Evolutionary conservation across 2,888 invertebrate species (phyloP), one percentile per base, ranked within the genome.

Genomic region (Hesperia comma): DNA sequence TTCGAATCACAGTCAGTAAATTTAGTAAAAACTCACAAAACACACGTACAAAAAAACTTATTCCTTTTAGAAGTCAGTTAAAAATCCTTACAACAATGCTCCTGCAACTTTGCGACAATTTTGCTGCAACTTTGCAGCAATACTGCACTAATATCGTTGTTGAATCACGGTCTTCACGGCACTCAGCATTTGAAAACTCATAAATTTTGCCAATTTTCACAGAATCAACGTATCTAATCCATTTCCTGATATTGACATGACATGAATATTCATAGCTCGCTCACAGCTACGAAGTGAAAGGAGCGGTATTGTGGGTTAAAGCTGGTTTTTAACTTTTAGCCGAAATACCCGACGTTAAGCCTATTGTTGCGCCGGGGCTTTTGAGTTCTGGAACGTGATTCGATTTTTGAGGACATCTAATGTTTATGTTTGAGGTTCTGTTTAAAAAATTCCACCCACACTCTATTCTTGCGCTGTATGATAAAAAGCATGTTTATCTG

Each of bases 301-400:
- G 8, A 55, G 37, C 55, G 55, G 37, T 37, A 21, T 51, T 51
- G 51, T 56, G 17, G 12, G 17, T 56, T 56, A 37, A 19, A 56
- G 56, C 56, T 19, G 56, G 40, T 33, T 56, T 33, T 33, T 6
- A 17, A 40, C 37, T 37, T 37, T 33, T 2, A 56, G 56, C 56
- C 17, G 56, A 56, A 56, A 60, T 60, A 49, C 14, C 49, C 49
- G 37, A 33, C 58, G 26, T 32, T 26, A 8, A 17, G 49, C 60
- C 60, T 7, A 60, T 60, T 60, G 49, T 60, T 60, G 33, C 17
- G 49, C 7, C 19, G 26, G 12, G 33, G 60, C 32, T 60, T 51
- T 33, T 46, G 33, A 46, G 60, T 60, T 60, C 49, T 33, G 40
- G 46, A 58, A 46, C 58, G 33, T 46, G 46, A 60, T 60, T 60